Conservation (phyloP, 2,888 invertebrate species). For the Scaptomyza cyrtandrae region DNA sequence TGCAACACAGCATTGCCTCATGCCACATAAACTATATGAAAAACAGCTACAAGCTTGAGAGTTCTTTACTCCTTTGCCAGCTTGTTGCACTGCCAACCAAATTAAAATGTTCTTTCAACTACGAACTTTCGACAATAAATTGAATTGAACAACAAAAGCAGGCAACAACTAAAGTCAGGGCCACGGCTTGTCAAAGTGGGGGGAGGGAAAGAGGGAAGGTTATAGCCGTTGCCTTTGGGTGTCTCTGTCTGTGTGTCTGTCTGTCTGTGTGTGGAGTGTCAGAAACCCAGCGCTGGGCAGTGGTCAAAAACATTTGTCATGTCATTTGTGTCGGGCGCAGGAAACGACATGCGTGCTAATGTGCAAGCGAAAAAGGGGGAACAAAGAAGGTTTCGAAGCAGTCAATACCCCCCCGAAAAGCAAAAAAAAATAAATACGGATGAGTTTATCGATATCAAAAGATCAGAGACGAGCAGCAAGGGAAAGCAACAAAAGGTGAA, state of each 20-base stretch:
- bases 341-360: constrained; percentile 77
- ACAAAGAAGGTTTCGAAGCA: neutral
- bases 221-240: constrained; percentile 54
- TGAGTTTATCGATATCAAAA: constrained; percentile 76
- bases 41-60: constrained; percentile 49
- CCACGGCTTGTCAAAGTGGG: neutral
- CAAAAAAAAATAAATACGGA: constrained; percentile 41
- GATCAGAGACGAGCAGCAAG: constrained; percentile 41
- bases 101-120: constrained; percentile 84
- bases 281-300: constrained; percentile 43
- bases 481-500: constrained; percentile 33
- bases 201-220: constrained; percentile 7
- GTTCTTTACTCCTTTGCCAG: neutral
- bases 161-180: constrained; percentile 28
- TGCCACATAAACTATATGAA: constrained; percentile 77
- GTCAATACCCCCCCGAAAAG: constrained; percentile 12
- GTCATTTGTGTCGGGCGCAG: constrained; percentile 80
- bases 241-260: constrained; percentile 27
- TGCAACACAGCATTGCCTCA: constrained; percentile 59
- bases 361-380: constrained; percentile 44
- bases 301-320: constrained; percentile 82
- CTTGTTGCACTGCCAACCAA: constrained; percentile 59
- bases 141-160: constrained; percentile 78
- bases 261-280: constrained; percentile 31
- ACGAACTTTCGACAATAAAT: constrained; percentile 83